Evolutionary conservation across 2,113 vertebrate genomes (phyloP).

Genomic region (Cacatua alba): DNA sequence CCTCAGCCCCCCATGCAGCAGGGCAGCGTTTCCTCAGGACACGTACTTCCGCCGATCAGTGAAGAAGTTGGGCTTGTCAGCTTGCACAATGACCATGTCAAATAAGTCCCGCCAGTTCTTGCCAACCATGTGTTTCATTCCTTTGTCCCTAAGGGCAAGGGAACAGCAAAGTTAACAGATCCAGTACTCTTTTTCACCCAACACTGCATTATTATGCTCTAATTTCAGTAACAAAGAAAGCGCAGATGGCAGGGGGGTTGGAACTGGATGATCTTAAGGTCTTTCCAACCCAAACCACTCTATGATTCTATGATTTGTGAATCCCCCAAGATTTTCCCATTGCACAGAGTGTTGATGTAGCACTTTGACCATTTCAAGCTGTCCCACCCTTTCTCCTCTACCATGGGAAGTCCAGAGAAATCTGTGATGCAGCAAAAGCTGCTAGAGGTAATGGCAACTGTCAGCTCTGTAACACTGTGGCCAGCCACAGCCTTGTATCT

Average conservation of each 20-base stretch:
- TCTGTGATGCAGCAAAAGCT: background rate
- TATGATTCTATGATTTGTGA: background rate
- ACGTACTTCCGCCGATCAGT: constrained; percentile 81
- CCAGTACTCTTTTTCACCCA: background rate
- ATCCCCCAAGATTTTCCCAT: background rate
- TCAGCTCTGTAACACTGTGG: background rate
- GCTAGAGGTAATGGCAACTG: background rate
- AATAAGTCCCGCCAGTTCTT: constrained; percentile 82
- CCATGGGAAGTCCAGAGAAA: background rate
- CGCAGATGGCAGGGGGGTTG: background rate
- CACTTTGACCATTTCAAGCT: background rate
- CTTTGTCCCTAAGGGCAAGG: constrained; percentile 75
- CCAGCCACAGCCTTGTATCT: background rate
- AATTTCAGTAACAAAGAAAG: background rate
- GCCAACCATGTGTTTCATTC: constrained; percentile 85
- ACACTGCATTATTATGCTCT: background rate
- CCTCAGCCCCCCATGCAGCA: background rate
- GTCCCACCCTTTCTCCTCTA: background rate
- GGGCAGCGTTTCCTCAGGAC: background rate
- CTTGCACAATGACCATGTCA: constrained; percentile 83
- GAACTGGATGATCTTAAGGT: background rate
- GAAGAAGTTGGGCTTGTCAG: constrained; percentile 84
- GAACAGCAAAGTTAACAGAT: background rate
- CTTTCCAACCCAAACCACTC: background rate
- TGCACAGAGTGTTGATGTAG: background rate